A percentile compares a stretch with the other conserved stretches of the same genome.
These are phyloP conservation scores for Centropristis striata DNA, from an alignment of 2,113 vertebrate genomes.

Conservation along the genomic window DNA sequence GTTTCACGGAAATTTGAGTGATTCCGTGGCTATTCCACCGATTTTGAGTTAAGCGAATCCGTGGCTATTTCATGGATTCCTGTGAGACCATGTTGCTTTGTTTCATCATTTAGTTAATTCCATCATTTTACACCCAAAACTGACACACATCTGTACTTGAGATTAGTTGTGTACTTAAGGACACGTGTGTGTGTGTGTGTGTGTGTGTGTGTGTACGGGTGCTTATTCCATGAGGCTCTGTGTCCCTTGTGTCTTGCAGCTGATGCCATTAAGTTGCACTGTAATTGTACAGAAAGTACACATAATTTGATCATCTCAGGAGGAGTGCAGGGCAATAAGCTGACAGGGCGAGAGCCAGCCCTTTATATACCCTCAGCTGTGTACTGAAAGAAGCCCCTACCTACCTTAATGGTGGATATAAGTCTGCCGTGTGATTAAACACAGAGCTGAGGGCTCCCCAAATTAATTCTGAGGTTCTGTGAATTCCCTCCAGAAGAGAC, in stretches of 20 bases:
- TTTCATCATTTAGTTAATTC: too few species aligned
- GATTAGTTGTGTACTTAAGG: too few species aligned
- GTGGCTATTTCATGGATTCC: too few species aligned
- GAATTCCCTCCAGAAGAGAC: slow-evolving; percentile 29
- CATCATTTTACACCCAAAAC: too few species aligned
- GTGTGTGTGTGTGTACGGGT: neutral
- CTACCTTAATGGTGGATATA: neutral
- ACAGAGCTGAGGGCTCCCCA: slow-evolving; percentile 11
- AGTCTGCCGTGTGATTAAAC: slow-evolving; percentile 20
- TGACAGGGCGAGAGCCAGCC: slow-evolving; percentile 2
- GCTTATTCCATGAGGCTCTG: neutral
- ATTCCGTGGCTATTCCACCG: too few species aligned
- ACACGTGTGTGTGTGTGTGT: too few species aligned
- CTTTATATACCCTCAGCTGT: slow-evolving; percentile 8
- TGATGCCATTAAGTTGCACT: slow-evolving; percentile 25
- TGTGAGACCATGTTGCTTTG: too few species aligned
- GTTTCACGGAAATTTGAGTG: too few species aligned
- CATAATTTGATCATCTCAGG: slow-evolving; percentile 58
- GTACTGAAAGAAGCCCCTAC: slow-evolving; percentile 8
- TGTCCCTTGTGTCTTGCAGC: neutral
- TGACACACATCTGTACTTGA: too few species aligned
- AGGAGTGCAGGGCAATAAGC: slow-evolving; percentile 36
- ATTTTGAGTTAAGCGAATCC: too few species aligned
- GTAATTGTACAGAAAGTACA: slow-evolving; percentile 47
- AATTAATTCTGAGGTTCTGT: slow-evolving; percentile 37